Evolutionary conservation across 1,140 invertebrate genomes (phyloP).

Genomic region (Pogonognathellus flavescens): DNA sequence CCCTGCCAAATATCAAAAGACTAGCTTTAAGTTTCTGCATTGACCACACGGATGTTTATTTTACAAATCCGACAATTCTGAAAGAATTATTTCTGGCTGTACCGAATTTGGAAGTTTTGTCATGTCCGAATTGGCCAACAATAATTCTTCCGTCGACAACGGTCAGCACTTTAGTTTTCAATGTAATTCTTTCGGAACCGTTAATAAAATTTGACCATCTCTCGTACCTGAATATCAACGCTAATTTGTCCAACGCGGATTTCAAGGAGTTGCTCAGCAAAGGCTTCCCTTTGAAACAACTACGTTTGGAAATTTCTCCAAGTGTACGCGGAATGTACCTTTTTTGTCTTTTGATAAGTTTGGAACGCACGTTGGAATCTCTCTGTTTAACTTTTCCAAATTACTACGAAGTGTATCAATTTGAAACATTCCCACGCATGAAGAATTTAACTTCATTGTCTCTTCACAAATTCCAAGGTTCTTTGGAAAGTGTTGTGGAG

Average conservation of each 20-base stretch:
- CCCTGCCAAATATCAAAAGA: conserved; percentile 26
- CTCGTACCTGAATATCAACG: conserved; percentile 45
- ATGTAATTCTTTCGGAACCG: conserved; percentile 40
- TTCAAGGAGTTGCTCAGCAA: conserved; percentile 28
- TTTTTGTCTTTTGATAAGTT: conserved; percentile 28
- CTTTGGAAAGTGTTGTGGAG: conserved; percentile 25
- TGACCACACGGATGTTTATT: conserved; percentile 11
- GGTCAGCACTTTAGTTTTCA: conserved; percentile 55
- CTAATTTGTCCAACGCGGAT: conserved; percentile 34
- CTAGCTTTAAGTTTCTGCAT: conserved; percentile 56
- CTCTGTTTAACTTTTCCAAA: conserved; percentile 45
- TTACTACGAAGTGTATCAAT: conserved; percentile 44
- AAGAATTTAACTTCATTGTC: conserved; percentile 33
- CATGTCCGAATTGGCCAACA: conserved; percentile 58
- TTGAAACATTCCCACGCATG: conserved; percentile 49
- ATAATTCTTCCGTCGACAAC: conserved; percentile 48
- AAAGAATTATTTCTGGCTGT: conserved; percentile 55
- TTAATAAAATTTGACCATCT: conserved; percentile 40
- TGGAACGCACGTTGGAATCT: conserved; percentile 37
- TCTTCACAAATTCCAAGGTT: conserved; percentile 53
- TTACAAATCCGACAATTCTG: conserved; percentile 50
- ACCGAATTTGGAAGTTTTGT: conserved; percentile 46
- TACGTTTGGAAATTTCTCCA: conserved; percentile 46
- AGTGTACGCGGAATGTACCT: conserved; percentile 12
- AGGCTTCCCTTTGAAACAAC: conserved; percentile 54